These are phyloP conservation scores for Sitta europaea DNA, from an alignment of 2,113 vertebrate genomes.

Conservation along the genomic window DNA sequence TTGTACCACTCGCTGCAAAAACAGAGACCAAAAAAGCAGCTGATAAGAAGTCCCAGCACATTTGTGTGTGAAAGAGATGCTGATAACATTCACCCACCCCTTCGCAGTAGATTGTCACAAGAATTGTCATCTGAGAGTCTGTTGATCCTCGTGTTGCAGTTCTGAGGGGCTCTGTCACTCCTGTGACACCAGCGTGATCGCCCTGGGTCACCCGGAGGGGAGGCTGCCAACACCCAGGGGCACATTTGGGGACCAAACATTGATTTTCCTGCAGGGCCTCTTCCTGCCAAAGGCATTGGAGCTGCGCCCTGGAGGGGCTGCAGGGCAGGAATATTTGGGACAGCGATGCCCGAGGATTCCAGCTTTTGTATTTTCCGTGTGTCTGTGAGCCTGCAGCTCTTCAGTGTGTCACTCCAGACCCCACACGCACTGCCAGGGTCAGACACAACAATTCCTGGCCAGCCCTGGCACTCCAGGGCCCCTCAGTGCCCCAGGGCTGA, in stretches of 20 bases:
- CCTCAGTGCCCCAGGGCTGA: neutral
- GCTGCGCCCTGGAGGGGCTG: fast-evolving
- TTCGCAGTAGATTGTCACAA: neutral
- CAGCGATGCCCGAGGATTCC: fast-evolving
- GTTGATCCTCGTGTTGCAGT: fast-evolving
- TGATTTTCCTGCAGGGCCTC: neutral
- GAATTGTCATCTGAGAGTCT: neutral
- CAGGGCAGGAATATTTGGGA: too few species aligned
- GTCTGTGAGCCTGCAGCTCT: neutral
- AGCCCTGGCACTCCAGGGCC: neutral
- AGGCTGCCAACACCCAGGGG: fast-evolving
- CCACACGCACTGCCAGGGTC: neutral
- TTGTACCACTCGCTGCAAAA: neutral
- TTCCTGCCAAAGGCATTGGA: neutral
- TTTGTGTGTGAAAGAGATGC: neutral
- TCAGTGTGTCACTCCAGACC: neutral
- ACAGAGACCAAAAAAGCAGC: neutral
- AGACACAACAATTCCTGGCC: neutral
- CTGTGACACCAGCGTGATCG: neutral
- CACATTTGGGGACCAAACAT: fast-evolving
- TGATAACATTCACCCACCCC: neutral
- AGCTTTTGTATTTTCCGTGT: neutral
- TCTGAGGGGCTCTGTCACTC: neutral
- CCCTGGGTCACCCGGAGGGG: fast-evolving
- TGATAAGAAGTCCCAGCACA: neutral